Base-by-base conservation (phyloP, 2,888 invertebrate species). In the Noctua janthe region DNA sequence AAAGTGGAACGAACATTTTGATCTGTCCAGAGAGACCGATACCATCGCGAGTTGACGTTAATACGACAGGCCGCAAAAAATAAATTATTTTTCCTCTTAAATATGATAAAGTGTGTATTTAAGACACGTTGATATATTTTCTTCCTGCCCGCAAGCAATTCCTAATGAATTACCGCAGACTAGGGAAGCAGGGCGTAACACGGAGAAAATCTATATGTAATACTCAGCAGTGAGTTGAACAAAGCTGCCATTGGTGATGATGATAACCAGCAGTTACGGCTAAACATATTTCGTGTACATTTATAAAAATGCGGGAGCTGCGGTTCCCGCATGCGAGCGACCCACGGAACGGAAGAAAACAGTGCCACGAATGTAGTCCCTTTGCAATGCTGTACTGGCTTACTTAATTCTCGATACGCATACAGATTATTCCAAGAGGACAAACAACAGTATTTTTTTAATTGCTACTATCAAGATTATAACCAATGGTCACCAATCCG, bases 1-100 rank as follows among this genome's bases (percentile, higher is more conserved):
- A 95, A 95, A 94, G 94, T 91, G 92, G 91, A 91, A 91, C 92
- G 94, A 94, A 90, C 93, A 94, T 95, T 85, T 95, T 93, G 94
- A 95, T 95, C 94, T 94, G 94, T 93, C 94, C 92, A 92, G 91
- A 88, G 93, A 93, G 91, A 87, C 90, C 91, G 96, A 96, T 95
- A 95, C 88, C 90, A 94, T 95, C 95, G 94, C 88, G 83, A 91
- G 92, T 89, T 93, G 96, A 96, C 96, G 92, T 95, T 95, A 94
- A 95, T 95, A 93, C 91, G 94, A 93, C 92, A 89, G 78, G 82
- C 80, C 92, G 91, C 90, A 91, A 91, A 91, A 89, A 91, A 83
- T 89, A 87, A 83, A 89, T 89, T 86, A 83, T 84, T 83, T 54
- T 85, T 81, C 72, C 71, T 72, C 67, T 76, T 82, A 78, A 75